Evolutionary conservation across 1,140 invertebrate species (phyloP).

Genomic region (Sitophilus oryzae): DNA sequence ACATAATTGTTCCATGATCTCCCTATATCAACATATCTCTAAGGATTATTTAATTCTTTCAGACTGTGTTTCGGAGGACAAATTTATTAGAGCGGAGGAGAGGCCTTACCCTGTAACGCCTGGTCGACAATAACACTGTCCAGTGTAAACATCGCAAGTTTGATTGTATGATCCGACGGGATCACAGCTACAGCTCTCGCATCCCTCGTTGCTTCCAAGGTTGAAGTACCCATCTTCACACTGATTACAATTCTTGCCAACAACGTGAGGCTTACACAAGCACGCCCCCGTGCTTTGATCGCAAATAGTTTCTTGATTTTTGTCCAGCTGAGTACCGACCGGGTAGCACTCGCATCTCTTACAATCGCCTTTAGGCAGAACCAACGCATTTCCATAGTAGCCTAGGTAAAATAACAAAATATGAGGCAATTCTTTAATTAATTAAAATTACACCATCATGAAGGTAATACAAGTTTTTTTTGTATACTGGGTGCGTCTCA

Average conservation of each 20-base stretch:
- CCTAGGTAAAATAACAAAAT: conserved; percentile 45
- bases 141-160: conserved; percentile 73
- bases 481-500: background rate
- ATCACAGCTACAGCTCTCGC: conserved; percentile 81
- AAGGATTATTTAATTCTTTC: too few species aligned
- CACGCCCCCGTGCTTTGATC: conserved; percentile 80
- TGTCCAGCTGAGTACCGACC: conserved; percentile 66
- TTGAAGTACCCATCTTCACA: conserved; percentile 84
- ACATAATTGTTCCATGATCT: too few species aligned
- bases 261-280: conserved; percentile 78
- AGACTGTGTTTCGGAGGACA: too few species aligned
- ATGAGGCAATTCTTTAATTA: background rate
- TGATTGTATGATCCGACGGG: conserved; percentile 75
- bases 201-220: conserved; percentile 76
- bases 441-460: background rate
- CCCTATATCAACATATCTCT: too few species aligned
- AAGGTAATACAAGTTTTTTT: too few species aligned
- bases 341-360: conserved; percentile 79
- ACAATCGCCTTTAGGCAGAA: conserved; percentile 83
- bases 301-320: conserved; percentile 66
- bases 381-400: conserved; percentile 84
- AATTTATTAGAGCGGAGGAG: too few species aligned
- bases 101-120: conserved; percentile 76
- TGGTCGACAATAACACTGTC: conserved; percentile 80
- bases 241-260: conserved; percentile 80